phyloP scores from a whole-genome alignment of 1,140 invertebrate species.

The Eubasilissa regina region DNA sequence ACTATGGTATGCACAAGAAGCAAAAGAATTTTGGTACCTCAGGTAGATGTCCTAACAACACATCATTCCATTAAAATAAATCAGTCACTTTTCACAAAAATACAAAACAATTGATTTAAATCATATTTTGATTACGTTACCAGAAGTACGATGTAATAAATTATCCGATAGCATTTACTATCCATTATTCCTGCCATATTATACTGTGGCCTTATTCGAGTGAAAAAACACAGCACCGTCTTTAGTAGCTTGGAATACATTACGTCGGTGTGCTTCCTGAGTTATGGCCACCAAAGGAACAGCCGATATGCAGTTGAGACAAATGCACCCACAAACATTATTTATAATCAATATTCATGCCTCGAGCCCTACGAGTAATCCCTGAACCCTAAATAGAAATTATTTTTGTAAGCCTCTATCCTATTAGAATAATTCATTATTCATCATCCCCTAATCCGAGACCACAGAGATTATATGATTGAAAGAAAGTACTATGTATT shows the following conservation, averaged over 20 bases:
- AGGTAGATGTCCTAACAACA: no score
- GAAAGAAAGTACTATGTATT: background rate
- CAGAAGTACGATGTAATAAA: background rate
- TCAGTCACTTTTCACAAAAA: no score
- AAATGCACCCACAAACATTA: slow-evolving; percentile 6
- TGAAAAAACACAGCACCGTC: background rate
- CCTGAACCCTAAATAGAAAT: slow-evolving; percentile 34
- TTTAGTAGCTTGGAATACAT: slow-evolving; percentile 12
- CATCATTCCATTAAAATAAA: no score
- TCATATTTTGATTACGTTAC: background rate
- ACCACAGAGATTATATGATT: background rate
- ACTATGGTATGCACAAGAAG: no score
- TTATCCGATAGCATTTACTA: background rate
- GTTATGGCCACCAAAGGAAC: slow-evolving; percentile 9
- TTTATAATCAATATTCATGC: slow-evolving; percentile 39
- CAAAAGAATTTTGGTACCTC: no score
- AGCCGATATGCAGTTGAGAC: background rate
- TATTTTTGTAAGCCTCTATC: background rate
- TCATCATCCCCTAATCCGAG: background rate
- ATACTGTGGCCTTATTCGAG: background rate
- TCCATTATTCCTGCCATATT: background rate
- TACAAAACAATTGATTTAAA: background rate
- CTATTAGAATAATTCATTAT: slow-evolving; percentile 36
- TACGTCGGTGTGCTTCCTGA: slow-evolving; percentile 9
- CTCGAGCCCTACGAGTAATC: slow-evolving; percentile 19